Percentiles rank a stretch among this genome's conserved stretches.
phyloP scores from a whole-genome alignment of 2,113 vertebrate genomes.

The Syngnathoides biaculeatus region DNA sequence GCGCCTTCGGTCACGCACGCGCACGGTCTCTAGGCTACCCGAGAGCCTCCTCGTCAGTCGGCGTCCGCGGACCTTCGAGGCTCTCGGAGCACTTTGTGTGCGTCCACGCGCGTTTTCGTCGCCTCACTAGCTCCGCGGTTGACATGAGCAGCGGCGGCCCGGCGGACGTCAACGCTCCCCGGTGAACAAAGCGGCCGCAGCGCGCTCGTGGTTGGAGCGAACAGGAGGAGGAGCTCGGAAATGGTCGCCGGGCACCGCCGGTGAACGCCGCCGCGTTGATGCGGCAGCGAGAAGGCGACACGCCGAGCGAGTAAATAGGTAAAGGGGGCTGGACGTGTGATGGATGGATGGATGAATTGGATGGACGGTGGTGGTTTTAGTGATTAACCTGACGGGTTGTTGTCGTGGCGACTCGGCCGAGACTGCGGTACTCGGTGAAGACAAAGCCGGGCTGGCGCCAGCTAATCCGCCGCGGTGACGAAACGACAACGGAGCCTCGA shows the following conservation, averaged over 20 bases:
- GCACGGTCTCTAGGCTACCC: not conserved
- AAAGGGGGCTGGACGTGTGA: no score
- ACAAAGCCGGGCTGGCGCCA: not conserved
- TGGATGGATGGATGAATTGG: no score
- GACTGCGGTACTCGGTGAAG: conserved; percentile 1
- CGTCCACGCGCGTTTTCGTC: not conserved
- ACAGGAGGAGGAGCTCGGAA: not conserved
- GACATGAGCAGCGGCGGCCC: not conserved
- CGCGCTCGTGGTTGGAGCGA: not conserved
- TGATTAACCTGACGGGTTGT: not conserved
- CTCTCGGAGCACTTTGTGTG: not conserved
- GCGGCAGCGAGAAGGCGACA: not conserved
- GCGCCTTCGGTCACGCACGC: not conserved
- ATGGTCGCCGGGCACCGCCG: not conserved
- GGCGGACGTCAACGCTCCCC: not conserved
- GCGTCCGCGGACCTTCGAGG: not conserved
- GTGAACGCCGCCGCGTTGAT: conserved; percentile 1
- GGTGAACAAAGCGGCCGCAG: not conserved
- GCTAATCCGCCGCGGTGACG: conserved; percentile 30
- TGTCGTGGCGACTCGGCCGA: not conserved
- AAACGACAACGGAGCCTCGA: not conserved
- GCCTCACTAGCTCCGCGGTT: not conserved
- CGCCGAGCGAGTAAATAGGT: not conserved
- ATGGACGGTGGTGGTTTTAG: not conserved
- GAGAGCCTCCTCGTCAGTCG: not conserved